These are phyloP conservation scores for Bembecia ichneumoniformis DNA, from an alignment of 2,888 invertebrate genomes.

Conservation along the genomic window DNA sequence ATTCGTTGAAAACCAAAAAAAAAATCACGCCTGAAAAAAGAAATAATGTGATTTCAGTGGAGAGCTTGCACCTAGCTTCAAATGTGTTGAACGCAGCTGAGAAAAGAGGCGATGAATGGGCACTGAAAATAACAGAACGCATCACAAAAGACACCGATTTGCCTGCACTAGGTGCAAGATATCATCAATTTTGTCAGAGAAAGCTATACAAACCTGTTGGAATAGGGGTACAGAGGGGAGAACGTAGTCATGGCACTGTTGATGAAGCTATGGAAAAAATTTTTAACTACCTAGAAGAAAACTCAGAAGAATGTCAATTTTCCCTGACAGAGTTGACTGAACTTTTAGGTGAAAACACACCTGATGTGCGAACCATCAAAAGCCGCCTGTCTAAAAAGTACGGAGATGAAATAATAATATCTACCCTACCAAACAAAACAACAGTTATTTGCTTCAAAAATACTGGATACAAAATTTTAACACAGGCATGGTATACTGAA, in stretches of 20 bases:
- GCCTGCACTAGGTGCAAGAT: neutral
- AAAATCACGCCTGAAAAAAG: neutral
- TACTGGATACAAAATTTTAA: neutral
- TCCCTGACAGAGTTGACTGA: neutral
- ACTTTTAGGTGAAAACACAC: neutral
- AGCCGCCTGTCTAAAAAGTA: neutral
- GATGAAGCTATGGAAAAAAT: neutral
- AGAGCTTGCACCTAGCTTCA: neutral
- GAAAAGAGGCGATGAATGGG: neutral
- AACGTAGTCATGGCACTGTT: neutral
- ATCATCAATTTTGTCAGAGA: neutral
- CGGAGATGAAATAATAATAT: neutral
- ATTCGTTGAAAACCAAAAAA: neutral
- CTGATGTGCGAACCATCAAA: neutral
- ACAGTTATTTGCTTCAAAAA: neutral
- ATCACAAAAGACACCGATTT: neutral
- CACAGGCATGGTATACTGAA: neutral
- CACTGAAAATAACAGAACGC: neutral
- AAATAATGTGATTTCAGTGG: neutral
- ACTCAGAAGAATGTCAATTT: neutral
- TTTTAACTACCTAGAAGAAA: neutral
- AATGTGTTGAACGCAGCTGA: neutral
- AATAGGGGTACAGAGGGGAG: neutral
- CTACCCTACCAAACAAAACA: neutral
- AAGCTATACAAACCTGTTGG: neutral